Evolutionary conservation across 2,113 vertebrate genomes (phyloP).

Genomic region (Heterocephalus glaber): DNA sequence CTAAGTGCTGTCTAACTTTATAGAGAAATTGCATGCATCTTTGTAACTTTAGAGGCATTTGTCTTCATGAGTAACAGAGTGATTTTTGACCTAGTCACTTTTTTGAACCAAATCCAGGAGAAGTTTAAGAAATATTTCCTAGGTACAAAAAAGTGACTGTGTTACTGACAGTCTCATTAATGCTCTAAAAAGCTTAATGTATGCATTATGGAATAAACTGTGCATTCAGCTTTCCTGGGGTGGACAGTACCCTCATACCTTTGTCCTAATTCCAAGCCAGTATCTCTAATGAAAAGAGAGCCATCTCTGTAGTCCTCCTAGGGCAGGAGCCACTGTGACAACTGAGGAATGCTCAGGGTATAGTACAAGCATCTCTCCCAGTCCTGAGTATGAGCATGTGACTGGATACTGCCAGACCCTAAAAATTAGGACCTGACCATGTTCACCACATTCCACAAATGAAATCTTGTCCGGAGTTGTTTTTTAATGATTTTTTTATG

Average conservation of each 20-base stretch:
- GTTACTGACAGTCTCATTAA: constrained; percentile 26
- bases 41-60: constrained; percentile 18
- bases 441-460: background rate
- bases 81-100: too few relatives aligned
- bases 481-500: background rate
- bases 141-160: constrained; percentile 31
- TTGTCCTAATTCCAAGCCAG: constrained; percentile 10
- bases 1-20: constrained; percentile 5
- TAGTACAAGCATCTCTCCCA: background rate
- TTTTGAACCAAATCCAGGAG: too few relatives aligned
- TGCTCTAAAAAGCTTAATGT: background rate
- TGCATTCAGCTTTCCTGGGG: background rate
- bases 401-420: constrained; percentile 23
- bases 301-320: background rate
- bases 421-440: background rate
- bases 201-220: constrained; percentile 32
- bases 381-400: background rate
- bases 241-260: constrained; percentile 36
- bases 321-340: background rate
- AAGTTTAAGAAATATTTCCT: constrained; percentile 20
- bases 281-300: constrained; percentile 25
- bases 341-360: background rate
- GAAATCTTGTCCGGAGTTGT: background rate
- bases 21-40: background rate
- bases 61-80: constrained; percentile 32